Evolutionary conservation across 1,140 invertebrate species (phyloP).

Genomic region (Pseudomyrmex gracilis): DNA sequence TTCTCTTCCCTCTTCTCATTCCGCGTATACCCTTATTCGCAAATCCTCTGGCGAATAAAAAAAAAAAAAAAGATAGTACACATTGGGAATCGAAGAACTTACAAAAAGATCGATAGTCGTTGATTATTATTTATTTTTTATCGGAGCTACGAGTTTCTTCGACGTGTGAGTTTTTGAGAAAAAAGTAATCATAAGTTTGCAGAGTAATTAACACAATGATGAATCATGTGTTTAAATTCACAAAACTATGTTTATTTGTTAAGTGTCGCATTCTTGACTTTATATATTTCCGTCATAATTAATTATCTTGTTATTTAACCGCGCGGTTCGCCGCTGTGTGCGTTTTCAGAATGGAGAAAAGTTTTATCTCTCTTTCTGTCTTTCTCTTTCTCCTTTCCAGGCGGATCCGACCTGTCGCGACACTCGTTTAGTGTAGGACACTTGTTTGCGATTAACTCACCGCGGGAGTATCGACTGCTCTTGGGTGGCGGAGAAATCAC

Average conservation of each 20-base stretch:
- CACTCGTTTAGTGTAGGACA: neutral
- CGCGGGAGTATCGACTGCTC: slow-evolving; percentile 37
- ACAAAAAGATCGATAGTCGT: neutral
- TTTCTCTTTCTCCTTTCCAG: neutral
- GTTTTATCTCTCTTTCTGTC: neutral
- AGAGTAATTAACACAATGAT: neutral
- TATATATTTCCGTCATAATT: neutral
- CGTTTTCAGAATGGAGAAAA: slow-evolving; percentile 13
- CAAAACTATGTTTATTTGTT: slow-evolving; percentile 10
- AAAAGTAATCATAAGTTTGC: neutral
- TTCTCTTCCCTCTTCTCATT: slow-evolving; percentile 30
- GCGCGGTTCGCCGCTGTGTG: neutral
- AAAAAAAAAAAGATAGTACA: neutral
- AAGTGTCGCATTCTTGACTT: neutral
- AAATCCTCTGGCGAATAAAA: slow-evolving; percentile 7
- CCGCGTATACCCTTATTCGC: slow-evolving; percentile 2
- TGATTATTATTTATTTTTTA: neutral
- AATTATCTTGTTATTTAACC: slow-evolving; percentile 23
- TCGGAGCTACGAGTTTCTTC: neutral
- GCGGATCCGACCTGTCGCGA: neutral
- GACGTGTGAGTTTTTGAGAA: neutral
- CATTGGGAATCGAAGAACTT: neutral
- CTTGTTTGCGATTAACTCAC: slow-evolving; percentile 14
- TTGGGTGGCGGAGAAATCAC: slow-evolving; percentile 24
- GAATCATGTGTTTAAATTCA: neutral